Evolutionary conservation across 2,888 invertebrate species (phyloP), one percentile per base, ranked within the genome.

Genomic region (Eumacrocentrus americanus): DNA sequence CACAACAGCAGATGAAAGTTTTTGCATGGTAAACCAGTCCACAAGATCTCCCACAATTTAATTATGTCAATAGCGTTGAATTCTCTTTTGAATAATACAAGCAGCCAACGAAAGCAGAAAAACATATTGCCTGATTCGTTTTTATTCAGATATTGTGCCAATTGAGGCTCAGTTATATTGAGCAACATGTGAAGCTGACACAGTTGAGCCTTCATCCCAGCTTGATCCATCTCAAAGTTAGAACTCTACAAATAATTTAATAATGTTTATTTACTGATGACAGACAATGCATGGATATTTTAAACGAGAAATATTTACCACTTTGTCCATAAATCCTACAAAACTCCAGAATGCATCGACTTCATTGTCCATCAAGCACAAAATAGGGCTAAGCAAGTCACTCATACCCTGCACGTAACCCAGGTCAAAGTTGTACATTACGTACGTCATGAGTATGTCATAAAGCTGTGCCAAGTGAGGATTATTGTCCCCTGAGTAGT

Each of bases 261-360:
- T 14, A 18, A 37, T 2, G 12, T 4, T 4, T 11, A 12, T 12
- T 2, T 2, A 0, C 6, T 14, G 11, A 12, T 5, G 4, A 12
- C 37, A n/a, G 0, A 12, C 11, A 53, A n/a, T 11, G 46, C n/a
- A 7, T 18, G 4, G 3, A 7, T n/a, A 18, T 11, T 57, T 20
- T n/a, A n/a, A n/a, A n/a, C n/a, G n/a, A n/a, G n/a, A 55, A 52
- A 62, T 63, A 83, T 89, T 86, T 80, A 94, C 95, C 80, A 98
- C 91, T 84, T 89, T 89, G 61, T 98, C 90, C 96, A 99, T 98
- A 72, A 98, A 94, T 6, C 97, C 97, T 35, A 94, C 96, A 79
- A 99, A 99, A 81, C 97, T 96, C 99, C 99, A 99, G 83, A 99
- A 99, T 0, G 95, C 91, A 78, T 98, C 97, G 2, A 94, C 94